Evolutionary conservation across 2,797 vertebrate species (phyloP).

Genomic region (Acropternis orthonyx): DNA sequence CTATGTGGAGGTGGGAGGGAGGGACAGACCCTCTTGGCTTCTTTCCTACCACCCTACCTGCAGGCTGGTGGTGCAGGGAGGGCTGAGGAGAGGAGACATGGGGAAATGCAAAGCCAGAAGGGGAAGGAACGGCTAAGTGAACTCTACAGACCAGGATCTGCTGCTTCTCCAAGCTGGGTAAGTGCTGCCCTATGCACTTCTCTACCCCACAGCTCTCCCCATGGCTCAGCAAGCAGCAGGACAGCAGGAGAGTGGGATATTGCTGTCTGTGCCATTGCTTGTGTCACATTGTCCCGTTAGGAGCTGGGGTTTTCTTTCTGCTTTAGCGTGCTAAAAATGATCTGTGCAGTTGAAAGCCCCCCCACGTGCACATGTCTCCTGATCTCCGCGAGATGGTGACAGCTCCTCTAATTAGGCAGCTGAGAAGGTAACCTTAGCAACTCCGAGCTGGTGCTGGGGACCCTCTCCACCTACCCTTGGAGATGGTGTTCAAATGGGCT

Average conservation of each 20-base stretch:
- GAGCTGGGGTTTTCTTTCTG: neutral
- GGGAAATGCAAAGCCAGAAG: neutral
- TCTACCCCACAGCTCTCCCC: neutral
- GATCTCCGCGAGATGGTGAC: slow-evolving; percentile 48
- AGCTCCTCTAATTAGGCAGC: slow-evolving; percentile 66
- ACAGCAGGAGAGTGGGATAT: neutral
- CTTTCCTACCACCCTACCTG: neutral
- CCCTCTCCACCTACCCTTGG: slow-evolving; percentile 1
- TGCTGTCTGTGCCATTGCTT: neutral
- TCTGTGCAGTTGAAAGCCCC: neutral
- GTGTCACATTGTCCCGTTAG: rapidly evolving
- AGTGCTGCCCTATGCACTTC: neutral
- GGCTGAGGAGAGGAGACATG: neutral
- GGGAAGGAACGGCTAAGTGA: neutral
- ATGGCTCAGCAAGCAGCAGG: rapidly evolving
- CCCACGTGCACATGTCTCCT: neutral
- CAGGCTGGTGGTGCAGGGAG: neutral
- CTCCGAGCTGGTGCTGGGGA: slow-evolving; percentile 23
- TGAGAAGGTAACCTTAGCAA: slow-evolving; percentile 75
- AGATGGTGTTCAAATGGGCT: neutral
- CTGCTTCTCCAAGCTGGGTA: neutral
- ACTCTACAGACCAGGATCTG: rapidly evolving
- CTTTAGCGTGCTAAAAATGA: neutral
- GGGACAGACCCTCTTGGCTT: neutral
- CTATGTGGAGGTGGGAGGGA: neutral